Base-by-base conservation (phyloP, 2,797 vertebrate species). In the Acipenser oxyrinchus region DNA sequence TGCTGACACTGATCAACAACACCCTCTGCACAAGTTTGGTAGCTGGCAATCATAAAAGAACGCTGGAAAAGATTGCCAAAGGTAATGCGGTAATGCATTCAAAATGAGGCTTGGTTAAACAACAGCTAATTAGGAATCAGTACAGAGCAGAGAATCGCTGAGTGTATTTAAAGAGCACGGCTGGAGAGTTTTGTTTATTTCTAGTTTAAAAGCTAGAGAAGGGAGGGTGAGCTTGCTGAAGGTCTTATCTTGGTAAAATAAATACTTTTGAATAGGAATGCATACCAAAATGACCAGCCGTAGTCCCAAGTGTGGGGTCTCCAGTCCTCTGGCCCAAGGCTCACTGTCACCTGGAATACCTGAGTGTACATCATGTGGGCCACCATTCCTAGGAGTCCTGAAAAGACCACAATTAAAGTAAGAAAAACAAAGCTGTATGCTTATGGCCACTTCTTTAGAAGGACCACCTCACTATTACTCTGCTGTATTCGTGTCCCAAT, bases 331-430 rank as follows among this genome's bases (percentile, higher is more conserved):
- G 89, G 89, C 0, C 89, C 89, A 1, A 90, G 88, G 75, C 87
- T 91, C 57, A 90, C 87, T 0, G 87, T 91, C 84, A 91, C 80
- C 77, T 91, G 89, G 70, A 91, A 91, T 65, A 90, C 89, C 0
- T 88, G 90, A 67, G 89, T 89, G 77, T 90, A 91, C 89, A 91
- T 91, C 89, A 91, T 91, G 62, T 91, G 89, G 3, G 89, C 89
- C 1, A 95, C 93, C 93, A 95, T 94, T 3, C 93, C 95, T 73
- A 98, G 79, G 67, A 97, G 93, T 78, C 95, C 95, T 95, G 84
- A 6, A 37, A 37, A 37, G 2, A 10, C 9, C 53, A 55, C 53
- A 37, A 37, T 37, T 37, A 37, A 37, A 37, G 5, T 37, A 37
- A 57, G 6, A 37, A n/a, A 57, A 57, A n/a, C 55, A 11, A 6